These are phyloP conservation scores for Polyommatus iphigenia DNA, from an alignment of 2,888 invertebrate genomes.

Conservation along the genomic window DNA sequence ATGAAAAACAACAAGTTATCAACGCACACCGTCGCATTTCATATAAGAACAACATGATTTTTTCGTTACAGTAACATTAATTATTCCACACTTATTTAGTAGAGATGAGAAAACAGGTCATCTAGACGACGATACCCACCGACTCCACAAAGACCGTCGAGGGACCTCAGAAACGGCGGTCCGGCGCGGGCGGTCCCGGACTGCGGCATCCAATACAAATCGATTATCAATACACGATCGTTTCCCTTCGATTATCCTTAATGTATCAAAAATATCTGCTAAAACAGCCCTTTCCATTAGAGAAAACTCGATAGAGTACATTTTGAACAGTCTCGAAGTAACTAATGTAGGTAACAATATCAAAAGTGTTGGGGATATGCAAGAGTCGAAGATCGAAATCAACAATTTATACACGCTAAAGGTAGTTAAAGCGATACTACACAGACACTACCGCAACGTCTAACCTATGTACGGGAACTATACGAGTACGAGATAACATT, in stretches of 20 bases:
- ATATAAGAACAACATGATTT: constrained; percentile 79
- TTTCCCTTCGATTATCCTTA: constrained; percentile 77
- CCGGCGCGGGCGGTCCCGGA: constrained; percentile 39
- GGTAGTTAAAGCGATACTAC: constrained; percentile 70
- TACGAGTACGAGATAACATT: constrained; percentile 55
- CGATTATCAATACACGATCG: constrained; percentile 59
- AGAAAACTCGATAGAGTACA: constrained; percentile 76
- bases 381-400: constrained; percentile 70
- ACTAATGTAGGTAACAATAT: constrained; percentile 79
- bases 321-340: constrained; percentile 79
- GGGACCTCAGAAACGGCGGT: constrained; percentile 38
- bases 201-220: constrained; percentile 43
- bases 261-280: constrained; percentile 81
- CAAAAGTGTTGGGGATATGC: constrained; percentile 76
- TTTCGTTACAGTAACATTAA: constrained; percentile 76
- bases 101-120: constrained; percentile 56
- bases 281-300: constrained; percentile 78
- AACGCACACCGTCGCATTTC: constrained; percentile 75
- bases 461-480: constrained; percentile 65
- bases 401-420: constrained; percentile 64
- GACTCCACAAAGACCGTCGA: constrained; percentile 43
- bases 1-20: constrained; percentile 79
- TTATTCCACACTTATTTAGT: constrained; percentile 67
- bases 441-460: constrained; percentile 65
- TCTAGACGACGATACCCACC: constrained; percentile 46